phyloP scores from a whole-genome alignment of 2,113 vertebrate genomes.

The Tenebrosternarchus preto region DNA sequence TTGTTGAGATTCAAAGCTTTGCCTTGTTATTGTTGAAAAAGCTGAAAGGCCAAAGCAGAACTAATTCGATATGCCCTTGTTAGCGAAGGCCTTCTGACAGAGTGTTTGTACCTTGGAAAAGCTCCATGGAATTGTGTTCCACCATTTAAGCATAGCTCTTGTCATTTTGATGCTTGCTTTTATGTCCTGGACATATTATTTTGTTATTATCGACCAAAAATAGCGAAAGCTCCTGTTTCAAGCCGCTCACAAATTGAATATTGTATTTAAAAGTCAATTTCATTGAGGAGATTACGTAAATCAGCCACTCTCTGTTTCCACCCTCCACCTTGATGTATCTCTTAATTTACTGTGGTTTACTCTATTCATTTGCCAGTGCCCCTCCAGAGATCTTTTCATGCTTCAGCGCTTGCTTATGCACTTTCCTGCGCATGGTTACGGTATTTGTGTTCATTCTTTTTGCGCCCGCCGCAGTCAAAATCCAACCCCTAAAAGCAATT shows the following conservation, averaged over 20 bases:
- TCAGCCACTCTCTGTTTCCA: slow-evolving; percentile 68
- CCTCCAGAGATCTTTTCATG: slow-evolving; percentile 67
- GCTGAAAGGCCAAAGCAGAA: slow-evolving; percentile 63
- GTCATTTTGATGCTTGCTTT: slow-evolving; percentile 75
- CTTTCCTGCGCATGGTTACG: slow-evolving; percentile 73
- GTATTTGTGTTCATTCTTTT: slow-evolving; percentile 59
- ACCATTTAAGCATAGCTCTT: slow-evolving; percentile 57
- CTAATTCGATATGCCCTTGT: slow-evolving; percentile 67
- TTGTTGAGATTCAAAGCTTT: slow-evolving; percentile 57
- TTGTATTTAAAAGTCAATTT: slow-evolving; percentile 81
- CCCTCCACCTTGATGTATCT: slow-evolving; percentile 74
- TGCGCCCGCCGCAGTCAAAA: slow-evolving; percentile 44
- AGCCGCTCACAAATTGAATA: slow-evolving; percentile 75
- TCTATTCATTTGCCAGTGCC: slow-evolving; percentile 72
- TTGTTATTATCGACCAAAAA: slow-evolving; percentile 75
- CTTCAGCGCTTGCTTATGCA: slow-evolving; percentile 63
- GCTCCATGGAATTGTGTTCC: slow-evolving; percentile 58
- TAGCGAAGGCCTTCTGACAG: slow-evolving; percentile 63
- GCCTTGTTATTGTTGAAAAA: slow-evolving; percentile 58
- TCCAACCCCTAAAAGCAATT: slow-evolving; percentile 75
- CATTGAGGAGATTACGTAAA: slow-evolving; percentile 78
- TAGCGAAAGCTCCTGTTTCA: slow-evolving; percentile 50
- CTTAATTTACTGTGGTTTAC: slow-evolving; percentile 77
- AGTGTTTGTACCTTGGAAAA: slow-evolving; percentile 68
- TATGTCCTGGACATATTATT: slow-evolving; percentile 77